phyloP scores from a whole-genome alignment of 2,797 vertebrate species.

The Bryconaethiops microstoma region DNA sequence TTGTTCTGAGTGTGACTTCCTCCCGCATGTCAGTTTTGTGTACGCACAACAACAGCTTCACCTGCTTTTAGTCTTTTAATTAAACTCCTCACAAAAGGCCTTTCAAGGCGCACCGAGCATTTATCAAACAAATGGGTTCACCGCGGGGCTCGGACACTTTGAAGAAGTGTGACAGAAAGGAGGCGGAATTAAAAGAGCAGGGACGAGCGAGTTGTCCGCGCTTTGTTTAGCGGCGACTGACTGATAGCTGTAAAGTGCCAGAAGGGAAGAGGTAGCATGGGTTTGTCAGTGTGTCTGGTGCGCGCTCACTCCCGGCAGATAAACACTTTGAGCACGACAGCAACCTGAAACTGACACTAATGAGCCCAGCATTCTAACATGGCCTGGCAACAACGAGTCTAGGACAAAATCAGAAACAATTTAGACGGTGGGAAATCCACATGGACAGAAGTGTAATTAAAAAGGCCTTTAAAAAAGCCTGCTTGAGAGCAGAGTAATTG shows the following conservation, averaged over 20 bases:
- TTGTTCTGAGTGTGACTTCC: neutral
- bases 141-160: slow-evolving; percentile 44
- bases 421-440: slow-evolving; percentile 57
- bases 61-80: slow-evolving; percentile 37
- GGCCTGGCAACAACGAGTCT: slow-evolving; percentile 69
- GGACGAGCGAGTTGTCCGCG: slow-evolving; percentile 62
- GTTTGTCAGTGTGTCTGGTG: slow-evolving; percentile 63
- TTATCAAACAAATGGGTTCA: slow-evolving; percentile 62
- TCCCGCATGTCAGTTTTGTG: slow-evolving; percentile 26
- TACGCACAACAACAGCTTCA: slow-evolving; percentile 28
- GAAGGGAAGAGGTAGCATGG: slow-evolving; percentile 62
- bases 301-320: slow-evolving; percentile 64
- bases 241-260: slow-evolving; percentile 67
- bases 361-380: slow-evolving; percentile 70
- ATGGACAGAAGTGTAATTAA: slow-evolving; percentile 58
- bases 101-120: slow-evolving; percentile 24
- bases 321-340: slow-evolving; percentile 68
- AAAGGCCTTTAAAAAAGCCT: slow-evolving; percentile 47
- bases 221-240: slow-evolving; percentile 67
- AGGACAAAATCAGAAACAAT: slow-evolving; percentile 65
- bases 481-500: slow-evolving; percentile 47
- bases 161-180: slow-evolving; percentile 53
- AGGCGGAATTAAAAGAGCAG: slow-evolving; percentile 61
- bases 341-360: slow-evolving; percentile 74
- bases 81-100: slow-evolving; percentile 39